These are phyloP conservation scores for Leptinotarsa juncta DNA, from an alignment of 2,888 invertebrate genomes.

Conservation along the genomic window DNA sequence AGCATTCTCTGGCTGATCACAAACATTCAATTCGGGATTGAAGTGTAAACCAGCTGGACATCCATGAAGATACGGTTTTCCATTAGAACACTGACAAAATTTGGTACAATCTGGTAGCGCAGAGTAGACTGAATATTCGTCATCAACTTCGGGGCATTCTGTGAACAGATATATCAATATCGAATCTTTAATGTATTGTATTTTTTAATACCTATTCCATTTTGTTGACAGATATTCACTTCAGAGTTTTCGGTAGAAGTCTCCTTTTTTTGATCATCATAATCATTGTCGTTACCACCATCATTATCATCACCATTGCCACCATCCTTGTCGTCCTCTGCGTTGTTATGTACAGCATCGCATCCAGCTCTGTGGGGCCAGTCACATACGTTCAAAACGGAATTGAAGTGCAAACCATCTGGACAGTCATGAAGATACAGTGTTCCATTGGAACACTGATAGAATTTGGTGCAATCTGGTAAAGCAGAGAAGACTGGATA, in stretches of 20 bases:
- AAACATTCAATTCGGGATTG: slow-evolving; percentile 42
- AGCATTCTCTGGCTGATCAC: slow-evolving; percentile 47
- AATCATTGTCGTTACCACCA: not conserved
- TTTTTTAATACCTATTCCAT: too few relatives aligned
- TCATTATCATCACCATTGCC: not conserved
- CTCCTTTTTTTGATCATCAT: not conserved
- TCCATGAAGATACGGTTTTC: slow-evolving; percentile 36
- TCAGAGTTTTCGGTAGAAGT: not conserved
- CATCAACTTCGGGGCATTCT: slow-evolving; percentile 44
- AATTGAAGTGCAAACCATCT: slow-evolving; percentile 34
- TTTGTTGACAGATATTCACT: not conserved
- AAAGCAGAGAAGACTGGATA: slow-evolving; percentile 30
- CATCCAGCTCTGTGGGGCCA: slow-evolving; percentile 23
- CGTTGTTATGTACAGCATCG: not conserved
- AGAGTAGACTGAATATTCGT: slow-evolving; percentile 35
- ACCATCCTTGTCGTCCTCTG: not conserved
- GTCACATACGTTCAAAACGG: slow-evolving; percentile 33
- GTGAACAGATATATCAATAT: slow-evolving; percentile 5
- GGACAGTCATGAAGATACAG: slow-evolving; percentile 35
- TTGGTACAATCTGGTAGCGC: slow-evolving; percentile 43
- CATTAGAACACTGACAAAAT: slow-evolving; percentile 48
- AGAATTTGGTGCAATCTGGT: slow-evolving; percentile 34
- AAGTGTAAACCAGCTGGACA: slow-evolving; percentile 47
- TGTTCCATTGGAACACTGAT: slow-evolving; percentile 36
- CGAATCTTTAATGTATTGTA: too few relatives aligned